phyloP scores from a whole-genome alignment of 1,140 invertebrate genomes.

The Oryzaephilus surinamensis region DNA sequence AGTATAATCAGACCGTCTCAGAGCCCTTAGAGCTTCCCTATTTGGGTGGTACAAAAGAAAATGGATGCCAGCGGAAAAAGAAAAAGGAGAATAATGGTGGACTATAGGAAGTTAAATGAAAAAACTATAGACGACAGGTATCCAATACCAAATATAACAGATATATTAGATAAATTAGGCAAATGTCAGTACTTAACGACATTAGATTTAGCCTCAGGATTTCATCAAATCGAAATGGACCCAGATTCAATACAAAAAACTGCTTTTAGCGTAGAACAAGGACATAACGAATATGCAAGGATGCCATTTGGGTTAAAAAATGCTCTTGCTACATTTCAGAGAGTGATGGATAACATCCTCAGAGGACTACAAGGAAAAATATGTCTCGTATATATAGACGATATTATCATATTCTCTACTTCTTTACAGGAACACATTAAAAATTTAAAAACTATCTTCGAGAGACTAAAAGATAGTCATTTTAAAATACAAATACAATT shows the following conservation, averaged over 20 bases:
- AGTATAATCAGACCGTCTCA: conserved; percentile 3
- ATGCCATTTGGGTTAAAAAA: neutral
- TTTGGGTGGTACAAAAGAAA: conserved; percentile 7
- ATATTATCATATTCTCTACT: no score
- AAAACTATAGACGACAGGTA: conserved; percentile 7
- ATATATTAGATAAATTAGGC: conserved; percentile 4
- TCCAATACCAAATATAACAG: conserved; percentile 3
- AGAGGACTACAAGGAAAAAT: neutral
- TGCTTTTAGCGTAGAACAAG: neutral
- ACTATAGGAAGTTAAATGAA: no score
- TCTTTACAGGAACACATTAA: no score
- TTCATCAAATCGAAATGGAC: no score
- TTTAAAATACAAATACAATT: no score
- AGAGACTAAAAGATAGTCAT: no score
- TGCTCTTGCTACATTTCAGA: neutral
- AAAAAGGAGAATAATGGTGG: conserved; percentile 7
- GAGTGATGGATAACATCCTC: neutral
- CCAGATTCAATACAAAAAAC: conserved; percentile 2
- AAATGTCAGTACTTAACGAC: no score
- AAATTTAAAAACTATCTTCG: no score
- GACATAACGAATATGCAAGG: neutral
- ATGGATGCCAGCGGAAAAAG: no score
- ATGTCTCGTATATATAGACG: neutral
- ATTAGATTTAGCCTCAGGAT: no score
- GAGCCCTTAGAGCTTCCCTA: conserved; percentile 1